Evolutionary conservation across 2,113 vertebrate genomes (phyloP), one percentile per base, ranked within the genome.

Genomic region (Prinia subflava): DNA sequence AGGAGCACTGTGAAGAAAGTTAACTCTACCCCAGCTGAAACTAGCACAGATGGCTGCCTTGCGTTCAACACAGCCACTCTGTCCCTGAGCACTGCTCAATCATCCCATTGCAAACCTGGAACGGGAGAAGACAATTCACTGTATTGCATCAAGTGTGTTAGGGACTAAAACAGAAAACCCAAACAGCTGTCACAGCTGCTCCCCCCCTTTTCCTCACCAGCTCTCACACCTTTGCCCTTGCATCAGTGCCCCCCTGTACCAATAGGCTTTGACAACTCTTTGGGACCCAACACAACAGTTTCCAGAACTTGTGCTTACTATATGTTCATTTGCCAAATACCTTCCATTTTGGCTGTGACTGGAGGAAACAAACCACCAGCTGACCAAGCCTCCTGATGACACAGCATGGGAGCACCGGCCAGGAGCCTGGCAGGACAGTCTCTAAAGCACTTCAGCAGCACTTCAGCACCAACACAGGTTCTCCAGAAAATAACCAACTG

Each of bases 221-320:
- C 31, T 77, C 63, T 63, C n/a, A 60, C 0, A 0, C 31, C 2
- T 1, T 46, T 52, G 12, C 12, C 56, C 52, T 44, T 27, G 20
- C 57, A 52, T 19, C 31, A 31, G 10, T 11, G 16, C 44, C 55
- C 20, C 60, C 16, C 13, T 2, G 0, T 9, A 57, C 56, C 39
- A 44, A 10, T 0, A 70, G 59, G 28, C 18, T 87, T 41, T 39
- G 22, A 37, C 47, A 1, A 1, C 7, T 49, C 41, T 71, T 42
- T 5, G 19, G 27, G 25, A 65, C 50, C 18, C 33, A 74, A 6
- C 1, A 2, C 17, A 28, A 20, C 60, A 10, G 6, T 62, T 86
- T 41, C 55, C 42, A 77, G 71, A n/a, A 83, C 23, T 11, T 6
- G 1, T 23, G 30, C 39, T 83, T 69, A 22, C 9, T 63, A 0